A percentile compares a stretch with the other conserved stretches of the same genome.
Conservation (phyloP, 2,888 invertebrate species). For the Punctoribates punctum region DNA sequence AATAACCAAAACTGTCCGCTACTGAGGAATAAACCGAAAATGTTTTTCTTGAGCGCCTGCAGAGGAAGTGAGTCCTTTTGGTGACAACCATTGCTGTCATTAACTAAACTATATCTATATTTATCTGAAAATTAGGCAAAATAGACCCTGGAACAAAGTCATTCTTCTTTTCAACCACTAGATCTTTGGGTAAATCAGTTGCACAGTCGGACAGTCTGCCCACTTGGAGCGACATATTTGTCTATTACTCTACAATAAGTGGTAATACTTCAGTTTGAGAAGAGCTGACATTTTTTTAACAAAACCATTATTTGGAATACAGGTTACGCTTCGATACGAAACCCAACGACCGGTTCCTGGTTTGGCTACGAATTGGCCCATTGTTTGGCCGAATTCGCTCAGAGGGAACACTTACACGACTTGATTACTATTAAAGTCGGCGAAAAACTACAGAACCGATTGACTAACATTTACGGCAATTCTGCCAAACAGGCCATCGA, state of each 20-base stretch:
- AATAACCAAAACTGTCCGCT: constrained; percentile 44
- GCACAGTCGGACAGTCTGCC: background rate
- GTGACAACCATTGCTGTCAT: no score
- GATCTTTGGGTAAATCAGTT: background rate
- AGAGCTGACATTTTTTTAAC: no score
- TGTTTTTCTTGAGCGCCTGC: constrained; percentile 46
- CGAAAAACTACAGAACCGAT: background rate
- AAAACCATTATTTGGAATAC: no score
- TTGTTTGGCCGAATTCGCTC: constrained; percentile 41
- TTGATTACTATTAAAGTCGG: constrained; percentile 15
- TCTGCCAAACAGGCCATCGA: constrained; percentile 45
- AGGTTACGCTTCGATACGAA: constrained; percentile 44
- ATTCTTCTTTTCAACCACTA: no score
- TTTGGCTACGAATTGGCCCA: constrained; percentile 39
- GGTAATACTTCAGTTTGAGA: background rate
- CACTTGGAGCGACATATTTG: constrained; percentile 30
- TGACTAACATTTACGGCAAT: background rate
- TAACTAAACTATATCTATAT: no score
- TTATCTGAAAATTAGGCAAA: no score
- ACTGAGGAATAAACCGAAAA: constrained; percentile 44
- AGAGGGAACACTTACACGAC: constrained; percentile 28
- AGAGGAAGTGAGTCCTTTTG: constrained; percentile 41
- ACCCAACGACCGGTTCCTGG: constrained; percentile 44
- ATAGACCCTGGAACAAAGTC: no score
- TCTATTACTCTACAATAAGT: constrained; percentile 16